phyloP scores from a whole-genome alignment of 2,113 vertebrate species.

The Sinosuthora webbiana region DNA sequence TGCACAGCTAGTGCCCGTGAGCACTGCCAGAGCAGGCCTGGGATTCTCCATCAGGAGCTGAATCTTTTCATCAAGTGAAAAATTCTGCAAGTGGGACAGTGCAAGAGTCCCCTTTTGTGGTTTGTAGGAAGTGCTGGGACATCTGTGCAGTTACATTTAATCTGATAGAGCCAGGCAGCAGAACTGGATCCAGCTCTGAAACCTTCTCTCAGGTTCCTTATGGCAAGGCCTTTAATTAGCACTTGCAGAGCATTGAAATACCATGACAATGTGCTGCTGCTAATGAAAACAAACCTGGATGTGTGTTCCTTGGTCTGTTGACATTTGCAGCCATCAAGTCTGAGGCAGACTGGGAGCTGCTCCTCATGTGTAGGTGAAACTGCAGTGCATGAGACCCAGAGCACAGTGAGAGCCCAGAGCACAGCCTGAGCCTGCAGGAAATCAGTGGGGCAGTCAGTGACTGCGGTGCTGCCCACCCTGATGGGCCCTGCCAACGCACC shows the following conservation, averaged over 20 bases:
- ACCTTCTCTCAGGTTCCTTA: background rate
- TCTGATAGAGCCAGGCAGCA: background rate
- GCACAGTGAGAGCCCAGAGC: rapidly evolving
- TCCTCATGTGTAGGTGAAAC: background rate
- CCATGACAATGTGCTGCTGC: background rate
- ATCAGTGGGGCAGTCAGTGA: background rate
- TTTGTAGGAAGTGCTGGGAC: background rate
- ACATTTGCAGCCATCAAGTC: background rate
- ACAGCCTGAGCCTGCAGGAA: background rate
- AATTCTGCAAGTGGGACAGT: background rate
- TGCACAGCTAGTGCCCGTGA: background rate
- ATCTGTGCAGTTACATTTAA: background rate
- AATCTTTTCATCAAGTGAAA: background rate
- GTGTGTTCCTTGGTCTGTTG: conserved; percentile 11
- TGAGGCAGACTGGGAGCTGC: background rate
- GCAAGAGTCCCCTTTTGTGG: background rate
- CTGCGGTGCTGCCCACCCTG: background rate
- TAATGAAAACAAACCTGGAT: conserved; percentile 22
- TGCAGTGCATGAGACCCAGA: background rate
- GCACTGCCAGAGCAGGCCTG: background rate
- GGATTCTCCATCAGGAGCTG: background rate
- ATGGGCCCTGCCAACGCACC: background rate
- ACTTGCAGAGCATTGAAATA: background rate
- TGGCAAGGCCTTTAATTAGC: background rate
- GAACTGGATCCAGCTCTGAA: background rate